Evolutionary conservation across 2,797 vertebrate genomes (phyloP), one percentile per base, ranked within the genome.

Genomic region (Cossypha polioptera): DNA sequence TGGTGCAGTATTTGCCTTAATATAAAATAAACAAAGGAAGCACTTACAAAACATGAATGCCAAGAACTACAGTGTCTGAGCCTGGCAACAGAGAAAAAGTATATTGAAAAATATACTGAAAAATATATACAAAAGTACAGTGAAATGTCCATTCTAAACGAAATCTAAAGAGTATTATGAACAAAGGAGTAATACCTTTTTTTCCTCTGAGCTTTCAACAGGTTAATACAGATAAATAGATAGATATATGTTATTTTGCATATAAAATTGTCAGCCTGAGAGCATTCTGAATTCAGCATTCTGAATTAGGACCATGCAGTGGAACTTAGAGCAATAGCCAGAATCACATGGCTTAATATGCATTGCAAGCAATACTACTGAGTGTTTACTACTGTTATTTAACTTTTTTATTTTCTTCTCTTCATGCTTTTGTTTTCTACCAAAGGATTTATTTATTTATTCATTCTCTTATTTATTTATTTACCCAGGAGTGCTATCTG

Each of bases 21-120:
- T 77, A 54, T 40, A 94, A 97, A 95, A 95, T 68, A 96, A 97
- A 95, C 31, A 77, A 78, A 87, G 68, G 47, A 90, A 7, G 16
- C 67, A 51, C 13, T 51, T 78, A 79, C 4, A 40, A 94, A 97
- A 91, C 48, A 47, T 22, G 40, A 92, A 95, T 55, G 85, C 91
- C 95, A 96, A 94, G 85, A 94, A 91, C 86, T 71, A 96, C 43
- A 82, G 47, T 6, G 33, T 25, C 58, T 68, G n/a, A 91, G 75
- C 54, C 76, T 3, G 2, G 61, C 62, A 77, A 86, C 5, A 16
- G 62, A 95, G 69, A n/a, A 85, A 62, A 89, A 16, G 1, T 38
- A 29, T 45, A 68, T 25, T 53, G 72, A 68, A 68, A 53, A 59
- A 24, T 38, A 38, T 10, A 38, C 19, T 59, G 13, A 61, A 75